These are phyloP conservation scores for Dasysyrphus albostriatus DNA, from an alignment of 2,888 invertebrate genomes.

Conservation along the genomic window DNA sequence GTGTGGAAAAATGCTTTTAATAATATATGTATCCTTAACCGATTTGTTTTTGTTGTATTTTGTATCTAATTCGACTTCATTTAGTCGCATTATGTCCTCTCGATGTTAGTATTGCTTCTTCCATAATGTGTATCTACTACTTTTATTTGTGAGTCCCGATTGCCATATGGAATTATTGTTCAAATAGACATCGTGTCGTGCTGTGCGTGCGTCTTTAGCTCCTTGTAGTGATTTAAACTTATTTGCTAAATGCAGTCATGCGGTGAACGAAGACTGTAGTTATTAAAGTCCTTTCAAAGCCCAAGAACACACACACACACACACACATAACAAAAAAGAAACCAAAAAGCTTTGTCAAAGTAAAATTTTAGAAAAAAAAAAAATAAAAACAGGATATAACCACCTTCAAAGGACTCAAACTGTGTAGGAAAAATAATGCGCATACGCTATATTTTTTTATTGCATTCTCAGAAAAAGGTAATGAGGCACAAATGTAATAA, in stretches of 20 bases:
- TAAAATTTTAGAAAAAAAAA: conserved; percentile 11
- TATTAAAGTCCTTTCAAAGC: conserved; percentile 44
- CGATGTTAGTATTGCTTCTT: conserved; percentile 36
- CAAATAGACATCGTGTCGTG: conserved; percentile 44
- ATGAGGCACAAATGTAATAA: conserved; percentile 77
- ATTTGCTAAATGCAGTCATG: conserved; percentile 74
- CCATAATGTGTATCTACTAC: conserved; percentile 30
- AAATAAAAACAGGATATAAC: conserved; percentile 38
- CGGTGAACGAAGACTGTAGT: conserved; percentile 63
- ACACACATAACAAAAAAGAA: conserved; percentile 2
- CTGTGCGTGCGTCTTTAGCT: conserved; percentile 23
- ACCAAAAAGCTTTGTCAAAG: conserved; percentile 18
- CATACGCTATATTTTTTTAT: conserved; percentile 67
- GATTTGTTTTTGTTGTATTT: conserved; percentile 29
- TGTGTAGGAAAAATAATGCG: conserved; percentile 60
- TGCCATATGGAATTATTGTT: conserved; percentile 61
- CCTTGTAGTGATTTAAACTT: conserved; percentile 70
- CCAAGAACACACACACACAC: not conserved
- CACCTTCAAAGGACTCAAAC: conserved; percentile 54
- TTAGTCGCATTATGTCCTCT: conserved; percentile 32
- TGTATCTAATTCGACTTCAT: conserved; percentile 59
- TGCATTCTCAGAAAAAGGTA: conserved; percentile 73
- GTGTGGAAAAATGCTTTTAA: conserved; percentile 2
- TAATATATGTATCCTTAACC: conserved; percentile 18
- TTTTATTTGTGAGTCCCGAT: conserved; percentile 19